Evolutionary conservation across 2,113 vertebrate species (phyloP), one percentile per base, ranked within the genome.

Genomic region (Semicossyphus pulcher): DNA sequence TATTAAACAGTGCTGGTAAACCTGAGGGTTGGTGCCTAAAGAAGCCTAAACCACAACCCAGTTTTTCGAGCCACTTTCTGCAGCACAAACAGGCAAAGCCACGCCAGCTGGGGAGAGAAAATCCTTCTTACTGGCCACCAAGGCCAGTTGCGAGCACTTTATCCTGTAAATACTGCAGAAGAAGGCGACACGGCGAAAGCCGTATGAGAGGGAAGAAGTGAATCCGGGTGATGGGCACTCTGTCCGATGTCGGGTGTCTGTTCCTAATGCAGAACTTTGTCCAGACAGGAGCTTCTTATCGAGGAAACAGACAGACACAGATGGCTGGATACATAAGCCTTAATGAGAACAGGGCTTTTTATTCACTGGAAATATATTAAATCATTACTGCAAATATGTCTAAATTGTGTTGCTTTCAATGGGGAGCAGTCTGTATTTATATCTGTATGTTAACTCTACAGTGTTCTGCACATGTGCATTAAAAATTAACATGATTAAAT

Each of bases 81-180:
- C 48, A 57, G 37, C 41, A 34, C 66, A 83, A 81, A 73, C 25
- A 31, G 68, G 39, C 67, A 84, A 89, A 90, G 81, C 81, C 56
- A 72, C 54, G 57, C 39, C 47, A 78, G 62, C 83, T 72, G 63
- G 86, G 87, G 83, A 89, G 63, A 80, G 86, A 83, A 88, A 91
- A 90, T 90, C 91, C 91, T 70, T 73, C 88, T 91, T 87, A 89
- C 76, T 89, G 88, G 87, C 90, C 84, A 82, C 61, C 60, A 28
- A 82, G 81, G 81, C 76, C 75, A 87, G 80, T 85, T 56, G 59
- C 74, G 53, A 37, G 69, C 66, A 85, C 72, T 83, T 87, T 68
- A 89, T 88, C 81, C 88, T 57, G 69, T 79, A 86, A 87, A 85
- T 80, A 88, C 83, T 74, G 58, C 51, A 70, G 82, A 80, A 85